Evolutionary conservation across 2,797 vertebrate genomes (phyloP).

Genomic region (Gambusia yucatana): DNA sequence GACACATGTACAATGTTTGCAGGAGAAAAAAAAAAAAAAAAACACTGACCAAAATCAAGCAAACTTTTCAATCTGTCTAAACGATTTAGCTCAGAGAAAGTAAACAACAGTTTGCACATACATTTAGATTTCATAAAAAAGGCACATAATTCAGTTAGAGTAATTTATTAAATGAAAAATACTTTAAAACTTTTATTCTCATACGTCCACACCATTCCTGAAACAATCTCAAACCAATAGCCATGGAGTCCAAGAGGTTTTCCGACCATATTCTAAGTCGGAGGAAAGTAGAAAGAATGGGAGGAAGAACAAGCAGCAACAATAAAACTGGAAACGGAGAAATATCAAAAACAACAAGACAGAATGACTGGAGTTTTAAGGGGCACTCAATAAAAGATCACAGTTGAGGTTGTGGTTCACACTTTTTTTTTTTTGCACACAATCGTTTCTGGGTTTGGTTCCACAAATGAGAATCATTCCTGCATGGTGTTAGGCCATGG

Average conservation of each 20-base stretch:
- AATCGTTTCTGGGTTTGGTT: slow-evolving; percentile 52
- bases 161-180: slow-evolving; percentile 5
- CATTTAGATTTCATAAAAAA: background rate
- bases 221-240: background rate
- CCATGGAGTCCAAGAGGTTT: background rate
- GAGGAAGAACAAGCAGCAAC: slow-evolving; percentile 23
- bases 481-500: slow-evolving; percentile 27
- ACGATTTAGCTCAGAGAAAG: background rate
- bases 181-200: background rate
- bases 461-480: slow-evolving; percentile 63
- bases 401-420: slow-evolving; percentile 37
- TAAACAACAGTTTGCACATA: background rate
- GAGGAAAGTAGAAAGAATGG: slow-evolving; percentile 15
- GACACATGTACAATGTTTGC: background rate
- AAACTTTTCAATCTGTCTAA: background rate
- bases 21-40: background rate
- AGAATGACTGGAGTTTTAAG: slow-evolving; percentile 31
- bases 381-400: slow-evolving; percentile 58
- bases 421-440: slow-evolving; percentile 24
- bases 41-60: background rate
- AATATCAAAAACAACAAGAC: background rate
- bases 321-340: slow-evolving; percentile 33
- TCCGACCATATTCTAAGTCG: background rate
- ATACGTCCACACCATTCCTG: background rate
- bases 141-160: slow-evolving; percentile 4